These are phyloP conservation scores for Thymallus thymallus DNA, from an alignment of 2,113 vertebrate species.

Conservation along the genomic window DNA sequence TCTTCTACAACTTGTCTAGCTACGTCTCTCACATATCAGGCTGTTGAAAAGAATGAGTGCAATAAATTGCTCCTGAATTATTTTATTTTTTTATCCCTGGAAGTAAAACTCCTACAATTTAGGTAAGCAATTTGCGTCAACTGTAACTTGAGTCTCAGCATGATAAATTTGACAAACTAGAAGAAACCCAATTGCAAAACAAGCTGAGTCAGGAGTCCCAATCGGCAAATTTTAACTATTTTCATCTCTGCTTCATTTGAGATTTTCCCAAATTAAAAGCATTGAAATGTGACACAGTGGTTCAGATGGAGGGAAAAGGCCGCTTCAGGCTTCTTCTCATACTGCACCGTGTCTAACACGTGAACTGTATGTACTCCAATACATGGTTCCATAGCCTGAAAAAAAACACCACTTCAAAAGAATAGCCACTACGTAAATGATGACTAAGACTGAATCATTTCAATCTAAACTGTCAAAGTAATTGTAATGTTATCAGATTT, in stretches of 20 bases:
- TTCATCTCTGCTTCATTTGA: constrained; percentile 59
- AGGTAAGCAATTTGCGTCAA: neutral
- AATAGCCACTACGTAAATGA: neutral
- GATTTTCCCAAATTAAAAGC: constrained; percentile 64
- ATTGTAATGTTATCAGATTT: too few species aligned
- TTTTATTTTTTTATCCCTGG: too few species aligned
- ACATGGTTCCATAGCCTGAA: neutral
- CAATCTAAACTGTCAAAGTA: neutral
- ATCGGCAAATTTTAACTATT: constrained; percentile 45
- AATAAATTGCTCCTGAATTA: neutral
- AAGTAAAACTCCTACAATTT: neutral
- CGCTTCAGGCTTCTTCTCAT: neutral
- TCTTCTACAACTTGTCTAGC: neutral
- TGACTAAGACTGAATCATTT: neutral
- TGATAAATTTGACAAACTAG: constrained; percentile 23
- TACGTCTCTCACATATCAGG: neutral
- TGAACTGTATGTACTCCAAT: neutral
- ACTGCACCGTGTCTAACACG: neutral
- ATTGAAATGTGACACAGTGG: constrained; percentile 52
- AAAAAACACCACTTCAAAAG: neutral
- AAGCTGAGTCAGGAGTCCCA: constrained; percentile 27
- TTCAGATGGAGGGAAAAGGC: neutral
- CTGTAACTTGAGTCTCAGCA: neutral
- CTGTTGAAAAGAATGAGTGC: neutral
- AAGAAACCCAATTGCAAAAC: constrained; percentile 31